Conservation (phyloP, 2,797 vertebrate genomes). For the Amblyopsis hoosieri region DNA sequence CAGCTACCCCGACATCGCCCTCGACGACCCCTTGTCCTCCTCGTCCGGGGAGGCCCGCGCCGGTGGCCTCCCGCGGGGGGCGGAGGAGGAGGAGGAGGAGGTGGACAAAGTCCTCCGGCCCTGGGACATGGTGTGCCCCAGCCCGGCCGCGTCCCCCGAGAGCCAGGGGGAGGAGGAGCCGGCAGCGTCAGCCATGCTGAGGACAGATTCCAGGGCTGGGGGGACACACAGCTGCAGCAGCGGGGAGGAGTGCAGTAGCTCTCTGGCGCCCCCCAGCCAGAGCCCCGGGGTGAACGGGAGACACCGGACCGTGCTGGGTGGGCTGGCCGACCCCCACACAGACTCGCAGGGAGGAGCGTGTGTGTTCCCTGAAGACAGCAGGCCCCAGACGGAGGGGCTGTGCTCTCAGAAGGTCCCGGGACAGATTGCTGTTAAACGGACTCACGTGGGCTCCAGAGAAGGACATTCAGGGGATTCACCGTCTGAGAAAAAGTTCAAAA, state of each 20-base stretch:
- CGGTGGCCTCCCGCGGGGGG: slow-evolving; percentile 8
- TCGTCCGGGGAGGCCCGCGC: slow-evolving; percentile 72
- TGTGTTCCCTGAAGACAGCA: slow-evolving; percentile 33
- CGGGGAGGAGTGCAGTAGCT: slow-evolving; percentile 47
- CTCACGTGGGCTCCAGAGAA: slow-evolving; percentile 83
- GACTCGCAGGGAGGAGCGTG: slow-evolving; percentile 56
- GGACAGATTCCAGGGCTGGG: slow-evolving; percentile 48
- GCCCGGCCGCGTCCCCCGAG: slow-evolving; percentile 66
- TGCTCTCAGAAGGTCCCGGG: slow-evolving; percentile 28
- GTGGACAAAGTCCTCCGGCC: slow-evolving; percentile 55
- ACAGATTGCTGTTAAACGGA: slow-evolving; percentile 76
- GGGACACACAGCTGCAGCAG: slow-evolving; percentile 44
- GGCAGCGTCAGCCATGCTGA: slow-evolving; percentile 21
- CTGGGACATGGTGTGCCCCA: slow-evolving; percentile 67
- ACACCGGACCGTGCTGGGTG: slow-evolving; percentile 70
- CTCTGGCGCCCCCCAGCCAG: slow-evolving; percentile 29
- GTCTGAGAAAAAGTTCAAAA: slow-evolving; percentile 94
- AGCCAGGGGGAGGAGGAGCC: slow-evolving; percentile 49
- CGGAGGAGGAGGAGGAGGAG: slow-evolving; percentile 17
- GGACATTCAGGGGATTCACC: slow-evolving; percentile 82
- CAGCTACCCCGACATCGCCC: slow-evolving; percentile 89
- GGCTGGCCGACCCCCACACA: slow-evolving; percentile 55
- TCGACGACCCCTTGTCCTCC: slow-evolving; percentile 86
- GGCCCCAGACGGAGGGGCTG: slow-evolving; percentile 39
- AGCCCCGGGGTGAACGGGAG: slow-evolving; percentile 82